Percentiles rank a stretch among this genome's conserved stretches.
phyloP scores from a whole-genome alignment of 1,140 invertebrate genomes.

The Meloidogyne hapla region DNA sequence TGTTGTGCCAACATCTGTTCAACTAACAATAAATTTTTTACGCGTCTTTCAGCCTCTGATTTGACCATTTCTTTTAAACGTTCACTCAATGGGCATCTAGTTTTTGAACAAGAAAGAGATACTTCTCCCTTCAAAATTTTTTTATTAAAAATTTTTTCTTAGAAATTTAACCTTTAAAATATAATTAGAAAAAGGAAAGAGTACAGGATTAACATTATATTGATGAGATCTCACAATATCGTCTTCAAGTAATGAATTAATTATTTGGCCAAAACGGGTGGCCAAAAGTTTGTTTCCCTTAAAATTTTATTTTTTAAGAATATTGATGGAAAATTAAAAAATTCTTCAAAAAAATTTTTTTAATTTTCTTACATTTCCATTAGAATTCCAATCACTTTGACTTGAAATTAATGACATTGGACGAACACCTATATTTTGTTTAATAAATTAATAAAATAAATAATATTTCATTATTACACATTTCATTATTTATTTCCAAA shows the following conservation, averaged over 20 bases:
- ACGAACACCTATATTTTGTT: background rate
- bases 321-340: background rate
- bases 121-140: background rate
- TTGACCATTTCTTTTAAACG: constrained; percentile 5
- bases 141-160: background rate
- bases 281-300: background rate
- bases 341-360: background rate
- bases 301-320: no score
- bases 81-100: background rate
- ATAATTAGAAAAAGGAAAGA: background rate
- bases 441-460: no score
- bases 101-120: background rate
- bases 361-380: constrained; percentile 1
- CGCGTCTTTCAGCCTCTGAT: background rate
- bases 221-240: background rate
- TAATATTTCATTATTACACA: no score
- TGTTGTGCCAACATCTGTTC: background rate
- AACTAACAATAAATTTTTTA: constrained; percentile 10
- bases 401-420: constrained; percentile 9
- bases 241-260: constrained; percentile 1
- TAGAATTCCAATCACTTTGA: constrained; percentile 1
- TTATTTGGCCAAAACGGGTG: constrained; percentile 15
- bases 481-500: no score
- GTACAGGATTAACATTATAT: background rate
- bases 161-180: constrained; percentile 1